These are phyloP conservation scores for Microtus pennsylvanicus DNA, from an alignment of 2,113 vertebrate species.

Conservation along the genomic window DNA sequence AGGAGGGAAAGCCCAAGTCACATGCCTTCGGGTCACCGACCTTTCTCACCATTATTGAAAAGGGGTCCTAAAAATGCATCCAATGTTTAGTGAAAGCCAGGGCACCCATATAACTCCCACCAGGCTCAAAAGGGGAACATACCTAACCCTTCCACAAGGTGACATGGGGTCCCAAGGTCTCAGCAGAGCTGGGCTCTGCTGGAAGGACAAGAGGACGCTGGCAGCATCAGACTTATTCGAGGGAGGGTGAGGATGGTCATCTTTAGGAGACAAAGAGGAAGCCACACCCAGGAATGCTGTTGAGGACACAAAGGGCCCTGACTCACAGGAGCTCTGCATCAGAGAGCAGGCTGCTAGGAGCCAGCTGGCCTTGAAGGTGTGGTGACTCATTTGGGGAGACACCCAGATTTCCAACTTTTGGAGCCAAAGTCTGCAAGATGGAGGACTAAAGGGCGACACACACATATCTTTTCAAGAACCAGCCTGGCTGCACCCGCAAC, in stretches of 20 bases:
- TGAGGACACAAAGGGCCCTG: background rate
- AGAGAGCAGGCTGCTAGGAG: background rate
- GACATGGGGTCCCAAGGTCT: background rate
- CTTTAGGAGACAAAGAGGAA: conserved; percentile 44
- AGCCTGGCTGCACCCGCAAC: background rate
- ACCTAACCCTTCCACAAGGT: background rate
- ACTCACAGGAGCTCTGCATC: conserved; percentile 23
- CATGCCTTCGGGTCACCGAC: background rate
- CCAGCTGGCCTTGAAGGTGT: background rate
- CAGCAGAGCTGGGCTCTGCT: too few species aligned
- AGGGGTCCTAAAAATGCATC: background rate
- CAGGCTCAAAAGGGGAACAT: background rate
- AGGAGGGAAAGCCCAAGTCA: conserved; percentile 47
- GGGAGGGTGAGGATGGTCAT: background rate
- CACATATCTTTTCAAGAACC: background rate
- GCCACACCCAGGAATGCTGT: conserved; percentile 44
- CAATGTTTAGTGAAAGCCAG: background rate
- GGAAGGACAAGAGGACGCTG: background rate
- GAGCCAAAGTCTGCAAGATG: conserved; percentile 31
- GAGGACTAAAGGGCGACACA: background rate
- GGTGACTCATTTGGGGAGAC: conserved; percentile 43
- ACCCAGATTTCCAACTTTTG: conserved; percentile 18
- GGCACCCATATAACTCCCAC: background rate
- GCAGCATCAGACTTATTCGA: conserved; percentile 15
- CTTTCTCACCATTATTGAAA: conserved; percentile 68